Evolutionary conservation across 2,113 vertebrate genomes (phyloP), one percentile per base, ranked within the genome.

Genomic region (Ammodytes dubius): DNA sequence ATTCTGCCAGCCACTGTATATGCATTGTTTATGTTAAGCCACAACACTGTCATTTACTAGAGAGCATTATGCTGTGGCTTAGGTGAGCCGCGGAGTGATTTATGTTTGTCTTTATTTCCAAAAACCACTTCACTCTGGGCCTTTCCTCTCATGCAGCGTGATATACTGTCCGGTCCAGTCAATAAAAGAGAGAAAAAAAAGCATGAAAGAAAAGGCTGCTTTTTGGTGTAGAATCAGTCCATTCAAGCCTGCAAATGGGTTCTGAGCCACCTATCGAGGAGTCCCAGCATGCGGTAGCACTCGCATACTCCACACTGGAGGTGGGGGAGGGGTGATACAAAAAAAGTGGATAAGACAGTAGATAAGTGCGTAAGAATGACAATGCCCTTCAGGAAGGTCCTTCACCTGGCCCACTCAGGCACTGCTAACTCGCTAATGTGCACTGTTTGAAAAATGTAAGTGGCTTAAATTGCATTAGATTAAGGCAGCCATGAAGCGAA

Each of bases 391-490:
- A 93, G 86, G 82, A 92, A 91, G 86, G 90, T 91, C 88, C 86
- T 92, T 88, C 87, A 89, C 89, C 87, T 85, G 85, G 74, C 64
- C 82, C 71, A 70, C 87, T 92, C 90, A 90, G 87, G 69, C 92
- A 89, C 78, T 54, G 70, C 92, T 93, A 92, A 94, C 87, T 72
- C 63, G 10, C 83, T 94, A 92, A 93, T 91, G 85, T 74, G 88
- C 85, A 40, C 80, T 83, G 87, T 89, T 87, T 90, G 83, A 93
- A 89, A 92, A 93, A 92, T 90, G 86, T 89, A 91, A 92, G 91
- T 93, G 90, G 85, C 87, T 88, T 89, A 89, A 93, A 94, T 94
- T 91, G 87, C 84, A 89, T 95, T 91, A 89, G 90, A 93, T 92
- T 87, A 92, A 68, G 71, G 85, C 66, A 84, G 84, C 89, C 73